These are phyloP conservation scores for Rhamnusium bicolor DNA, from an alignment of 2,888 invertebrate species.

Conservation along the genomic window DNA sequence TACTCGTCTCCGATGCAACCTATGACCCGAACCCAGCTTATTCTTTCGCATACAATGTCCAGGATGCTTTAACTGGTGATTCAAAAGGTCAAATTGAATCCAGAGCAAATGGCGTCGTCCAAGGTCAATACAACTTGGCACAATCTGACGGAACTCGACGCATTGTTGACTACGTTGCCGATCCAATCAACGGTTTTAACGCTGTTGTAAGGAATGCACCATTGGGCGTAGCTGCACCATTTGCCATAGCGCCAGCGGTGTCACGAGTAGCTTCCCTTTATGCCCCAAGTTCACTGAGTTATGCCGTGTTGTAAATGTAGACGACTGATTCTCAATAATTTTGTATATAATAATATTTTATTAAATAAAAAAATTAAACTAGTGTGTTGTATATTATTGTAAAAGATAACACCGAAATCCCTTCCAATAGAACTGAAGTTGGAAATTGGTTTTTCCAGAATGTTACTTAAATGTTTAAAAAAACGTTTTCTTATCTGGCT, in stretches of 20 bases:
- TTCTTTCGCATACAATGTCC: constrained; percentile 79
- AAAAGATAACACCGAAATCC: too few species aligned
- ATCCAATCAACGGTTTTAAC: too few species aligned
- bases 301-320: neutral
- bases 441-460: too few species aligned
- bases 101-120: constrained; percentile 77
- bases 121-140: constrained; percentile 72
- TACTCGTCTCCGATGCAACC: constrained; percentile 64
- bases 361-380: too few species aligned
- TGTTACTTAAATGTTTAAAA: too few species aligned
- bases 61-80: constrained; percentile 78
- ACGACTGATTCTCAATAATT: neutral
- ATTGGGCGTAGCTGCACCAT: constrained; percentile 41
- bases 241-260: constrained; percentile 59
- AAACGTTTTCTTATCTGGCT: too few species aligned
- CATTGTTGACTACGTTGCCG: constrained; percentile 74
- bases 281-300: constrained; percentile 40
- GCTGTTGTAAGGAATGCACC: constrained; percentile 70
- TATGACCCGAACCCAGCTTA: constrained; percentile 79
- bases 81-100: constrained; percentile 73
- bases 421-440: too few species aligned
- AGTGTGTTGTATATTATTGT: too few species aligned
- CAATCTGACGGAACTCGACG: constrained; percentile 75
- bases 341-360: neutral
- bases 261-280: constrained; percentile 63